Percentiles rank a stretch among this genome's conserved stretches.
phyloP scores from a whole-genome alignment of 1,140 invertebrate species.

The Limonius californicus region DNA sequence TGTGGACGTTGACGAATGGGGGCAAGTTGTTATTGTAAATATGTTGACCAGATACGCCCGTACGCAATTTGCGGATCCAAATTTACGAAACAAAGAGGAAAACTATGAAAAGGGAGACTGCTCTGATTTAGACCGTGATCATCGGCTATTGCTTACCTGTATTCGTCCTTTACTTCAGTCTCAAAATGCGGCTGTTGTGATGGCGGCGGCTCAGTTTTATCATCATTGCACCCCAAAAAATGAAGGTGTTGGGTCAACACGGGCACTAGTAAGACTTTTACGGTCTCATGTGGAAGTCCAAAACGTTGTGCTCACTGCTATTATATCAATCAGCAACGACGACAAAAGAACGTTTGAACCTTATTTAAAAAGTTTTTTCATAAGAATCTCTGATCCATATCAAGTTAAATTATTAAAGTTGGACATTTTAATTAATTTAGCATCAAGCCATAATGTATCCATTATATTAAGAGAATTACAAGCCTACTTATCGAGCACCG shows the following conservation, averaged over 20 bases:
- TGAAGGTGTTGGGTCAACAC: constrained; percentile 84
- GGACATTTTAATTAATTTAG: constrained; percentile 94
- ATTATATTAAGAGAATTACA: constrained; percentile 94
- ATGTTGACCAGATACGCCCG: constrained; percentile 93
- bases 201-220: constrained; percentile 94
- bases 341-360: constrained; percentile 94
- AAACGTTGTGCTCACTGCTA: constrained; percentile 92
- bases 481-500: constrained; percentile 92
- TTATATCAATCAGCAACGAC: constrained; percentile 86
- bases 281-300: constrained; percentile 92
- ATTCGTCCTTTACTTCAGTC: constrained; percentile 93
- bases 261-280: constrained; percentile 88
- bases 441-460: constrained; percentile 89
- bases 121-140: constrained; percentile 80
- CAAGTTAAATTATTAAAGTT: constrained; percentile 96
- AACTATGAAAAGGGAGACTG: constrained; percentile 36
- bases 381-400: constrained; percentile 91
- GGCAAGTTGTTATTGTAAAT: constrained; percentile 95
- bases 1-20: constrained; percentile 81
- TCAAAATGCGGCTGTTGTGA: constrained; percentile 92
- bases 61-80: constrained; percentile 92
- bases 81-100: constrained; percentile 56
- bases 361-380: constrained; percentile 98
- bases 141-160: constrained; percentile 82
- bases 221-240: constrained; percentile 87